Conservation (phyloP, 2,797 vertebrate genomes). For the Crenuchus spilurus region DNA sequence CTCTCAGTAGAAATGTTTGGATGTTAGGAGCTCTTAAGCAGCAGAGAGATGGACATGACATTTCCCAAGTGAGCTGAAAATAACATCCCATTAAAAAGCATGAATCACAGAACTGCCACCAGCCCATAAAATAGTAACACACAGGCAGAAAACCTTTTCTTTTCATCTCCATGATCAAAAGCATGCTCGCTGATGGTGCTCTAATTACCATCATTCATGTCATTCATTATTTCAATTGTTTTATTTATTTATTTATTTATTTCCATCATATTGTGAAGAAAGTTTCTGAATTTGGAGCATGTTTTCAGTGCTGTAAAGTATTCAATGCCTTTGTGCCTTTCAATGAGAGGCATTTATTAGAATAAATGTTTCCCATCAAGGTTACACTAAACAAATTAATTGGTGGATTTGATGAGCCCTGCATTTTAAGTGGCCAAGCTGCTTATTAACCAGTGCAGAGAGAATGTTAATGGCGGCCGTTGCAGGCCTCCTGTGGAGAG, state of each 20-base stretch:
- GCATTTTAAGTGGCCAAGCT: conserved; percentile 57
- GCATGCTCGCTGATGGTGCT: not conserved
- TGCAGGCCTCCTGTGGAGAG: conserved; percentile 57
- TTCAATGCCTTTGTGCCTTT: conserved; percentile 32
- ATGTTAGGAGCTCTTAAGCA: conserved; percentile 49
- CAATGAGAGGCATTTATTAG: conserved; percentile 42
- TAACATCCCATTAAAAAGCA: conserved; percentile 57
- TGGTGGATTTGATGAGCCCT: conserved; percentile 62
- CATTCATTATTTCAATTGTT: conserved; percentile 12
- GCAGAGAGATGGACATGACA: conserved; percentile 55
- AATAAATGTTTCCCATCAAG: conserved; percentile 64
- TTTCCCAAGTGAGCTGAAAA: conserved; percentile 57
- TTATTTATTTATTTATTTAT: not conserved
- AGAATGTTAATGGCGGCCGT: conserved; percentile 55
- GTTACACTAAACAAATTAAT: conserved; percentile 65
- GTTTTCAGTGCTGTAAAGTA: conserved; percentile 7
- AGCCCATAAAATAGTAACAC: conserved; percentile 32
- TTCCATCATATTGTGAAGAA: conserved; percentile 7
- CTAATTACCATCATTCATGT: conserved; percentile 32
- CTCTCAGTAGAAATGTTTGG: conserved; percentile 48
- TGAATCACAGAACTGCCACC: conserved; percentile 55
- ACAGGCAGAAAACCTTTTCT: conserved; percentile 28
- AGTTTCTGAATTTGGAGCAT: conserved; percentile 2
- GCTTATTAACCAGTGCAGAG: conserved; percentile 65
- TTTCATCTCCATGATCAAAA: conserved; percentile 36